Base-by-base conservation (phyloP, 1,140 invertebrate species). In the Parapsyche elsis region DNA sequence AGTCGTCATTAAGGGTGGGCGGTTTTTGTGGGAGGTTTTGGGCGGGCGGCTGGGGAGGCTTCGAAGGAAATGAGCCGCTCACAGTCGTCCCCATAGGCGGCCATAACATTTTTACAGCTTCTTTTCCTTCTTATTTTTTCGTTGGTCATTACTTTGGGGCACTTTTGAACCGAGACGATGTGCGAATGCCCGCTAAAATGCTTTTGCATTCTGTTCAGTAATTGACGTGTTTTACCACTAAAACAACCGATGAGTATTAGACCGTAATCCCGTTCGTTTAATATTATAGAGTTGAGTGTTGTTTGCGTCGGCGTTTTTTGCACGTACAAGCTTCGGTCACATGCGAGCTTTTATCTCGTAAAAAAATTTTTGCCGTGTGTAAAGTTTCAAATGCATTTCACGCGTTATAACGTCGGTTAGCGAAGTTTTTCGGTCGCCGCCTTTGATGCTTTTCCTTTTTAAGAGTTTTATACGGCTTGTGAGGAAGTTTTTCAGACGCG, bases 51-150 rank as follows among this genome's bases (percentile, higher is more conserved):
- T 38, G 64, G 64, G 64, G 12, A 9, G 64, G 24, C 12, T 67
- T 30, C 14, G 21, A 24, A 67, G 64, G 64, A 67, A 67, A 67
- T 67, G 64, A 67, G 64, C 9, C 64, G 64, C 5, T 67, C 64
- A 16, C 59, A 23, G 64, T 38, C 30, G 57, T 61, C 64, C 24
- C 24, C 49, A 16, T 53, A 16, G 61, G 21, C 61, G 14, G 9
- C 71, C 71, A 73, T 73, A 46, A 73, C 71, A 46, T 73, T 73
- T 73, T 73, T 73, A 73, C 21, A 46, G 71, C 67, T 44, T 71
- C 57, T 61, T 61, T 61, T 9, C 16, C n/a, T n/a, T 21, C 67
- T 73, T 16, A 16, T 26, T 21, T 67, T 23, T 16, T 53, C 2
- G 12, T 53, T 53, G 12, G 49, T 53, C 49, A 16, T 16, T 16